Percentiles rank a stretch among this genome's conserved stretches.
These are phyloP conservation scores for Lepeophtheirus nordmannii DNA, from an alignment of 2,888 invertebrate species.

Conservation along the genomic window DNA sequence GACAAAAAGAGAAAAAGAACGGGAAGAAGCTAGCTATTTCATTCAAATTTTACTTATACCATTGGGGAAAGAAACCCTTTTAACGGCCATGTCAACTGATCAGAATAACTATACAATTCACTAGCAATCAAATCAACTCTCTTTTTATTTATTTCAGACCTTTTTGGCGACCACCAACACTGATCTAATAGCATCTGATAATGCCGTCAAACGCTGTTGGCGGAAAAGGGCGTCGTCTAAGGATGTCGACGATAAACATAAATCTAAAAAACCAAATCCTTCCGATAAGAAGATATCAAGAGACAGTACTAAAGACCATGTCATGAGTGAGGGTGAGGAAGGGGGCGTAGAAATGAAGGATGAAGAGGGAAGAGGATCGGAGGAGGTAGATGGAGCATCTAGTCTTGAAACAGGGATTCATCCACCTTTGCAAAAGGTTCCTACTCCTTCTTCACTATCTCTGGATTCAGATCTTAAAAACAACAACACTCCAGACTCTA, in stretches of 20 bases:
- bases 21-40: no score
- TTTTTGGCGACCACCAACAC: slow-evolving; percentile 21
- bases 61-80: no score
- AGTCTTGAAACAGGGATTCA: not conserved
- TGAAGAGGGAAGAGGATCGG: not conserved
- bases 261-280: not conserved
- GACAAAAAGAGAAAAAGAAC: no score
- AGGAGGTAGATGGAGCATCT: not conserved
- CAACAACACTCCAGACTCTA: no score
- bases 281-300: not conserved
- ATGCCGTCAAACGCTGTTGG: not conserved
- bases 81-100: no score
- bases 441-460: no score
- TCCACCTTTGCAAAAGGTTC: not conserved
- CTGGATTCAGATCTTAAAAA: no score
- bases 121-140: not conserved
- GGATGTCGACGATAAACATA: not conserved
- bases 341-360: not conserved
- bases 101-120: no score
- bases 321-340: not conserved
- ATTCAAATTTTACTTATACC: no score
- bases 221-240: not conserved
- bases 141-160: slow-evolving; percentile 6
- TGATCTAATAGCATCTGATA: slow-evolving; percentile 7
- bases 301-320: not conserved